Conservation (phyloP, 2,113 vertebrate species). For the Apteryx owenii region DNA sequence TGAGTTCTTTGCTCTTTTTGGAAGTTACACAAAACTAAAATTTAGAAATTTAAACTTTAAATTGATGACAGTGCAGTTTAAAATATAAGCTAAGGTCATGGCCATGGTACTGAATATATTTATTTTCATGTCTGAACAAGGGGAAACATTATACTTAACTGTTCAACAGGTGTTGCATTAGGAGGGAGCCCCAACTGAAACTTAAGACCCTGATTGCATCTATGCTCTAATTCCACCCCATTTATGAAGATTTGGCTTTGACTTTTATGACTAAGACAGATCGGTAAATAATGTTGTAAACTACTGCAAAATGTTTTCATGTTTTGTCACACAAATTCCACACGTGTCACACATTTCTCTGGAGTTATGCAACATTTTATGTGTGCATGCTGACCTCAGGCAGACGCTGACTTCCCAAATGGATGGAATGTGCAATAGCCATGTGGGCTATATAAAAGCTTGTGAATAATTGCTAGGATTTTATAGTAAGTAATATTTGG, state of each 20-base stretch:
- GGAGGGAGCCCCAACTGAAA: background rate
- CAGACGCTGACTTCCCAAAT: background rate
- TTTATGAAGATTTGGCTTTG: background rate
- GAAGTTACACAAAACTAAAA: background rate
- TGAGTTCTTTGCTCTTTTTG: background rate
- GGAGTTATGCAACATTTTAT: background rate
- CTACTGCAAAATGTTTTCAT: background rate
- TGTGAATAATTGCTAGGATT: background rate
- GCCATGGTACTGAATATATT: background rate
- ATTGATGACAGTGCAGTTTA: background rate
- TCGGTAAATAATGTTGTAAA: background rate
- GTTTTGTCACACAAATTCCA: background rate
- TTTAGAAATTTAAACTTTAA: background rate
- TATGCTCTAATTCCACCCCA: background rate
- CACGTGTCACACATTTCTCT: rapidly evolving
- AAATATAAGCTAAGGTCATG: background rate
- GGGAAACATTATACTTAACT: background rate
- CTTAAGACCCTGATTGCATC: background rate
- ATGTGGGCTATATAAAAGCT: rapidly evolving
- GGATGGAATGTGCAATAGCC: background rate
- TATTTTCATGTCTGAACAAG: too few relatives aligned
- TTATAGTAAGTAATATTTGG: rapidly evolving
- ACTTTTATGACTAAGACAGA: background rate
- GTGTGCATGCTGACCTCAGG: rapidly evolving
- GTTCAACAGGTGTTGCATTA: too few relatives aligned